phyloP scores from a whole-genome alignment of 2,888 invertebrate species.

The Apeira syringaria region DNA sequence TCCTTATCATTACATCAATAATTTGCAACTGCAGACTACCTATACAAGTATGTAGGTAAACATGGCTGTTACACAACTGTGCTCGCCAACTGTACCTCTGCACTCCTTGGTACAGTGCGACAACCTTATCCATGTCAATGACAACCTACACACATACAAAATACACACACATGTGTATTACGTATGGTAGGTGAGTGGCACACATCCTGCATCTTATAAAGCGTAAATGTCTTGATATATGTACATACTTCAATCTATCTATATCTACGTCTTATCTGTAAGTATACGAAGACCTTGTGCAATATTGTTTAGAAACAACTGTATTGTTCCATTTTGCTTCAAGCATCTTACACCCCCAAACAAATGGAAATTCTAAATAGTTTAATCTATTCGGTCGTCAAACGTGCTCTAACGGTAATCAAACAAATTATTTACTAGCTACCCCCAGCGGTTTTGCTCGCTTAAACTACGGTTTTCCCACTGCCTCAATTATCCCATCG shows the following conservation, averaged over 20 bases:
- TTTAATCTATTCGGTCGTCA: too few species aligned
- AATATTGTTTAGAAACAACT: too few species aligned
- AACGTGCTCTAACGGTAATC: too few species aligned
- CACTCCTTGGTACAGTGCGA: constrained; percentile 65
- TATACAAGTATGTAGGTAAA: constrained; percentile 2
- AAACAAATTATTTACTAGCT: too few species aligned
- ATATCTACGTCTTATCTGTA: constrained; percentile 3
- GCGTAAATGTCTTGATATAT: constrained; percentile 7
- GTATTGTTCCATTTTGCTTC: too few species aligned
- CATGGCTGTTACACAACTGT: constrained; percentile 11
- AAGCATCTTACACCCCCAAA: too few species aligned
- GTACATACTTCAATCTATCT: constrained; percentile 15
- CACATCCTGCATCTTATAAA: constrained; percentile 38
- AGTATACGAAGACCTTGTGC: constrained; percentile 2
- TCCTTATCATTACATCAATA: background rate
- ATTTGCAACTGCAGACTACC: constrained; percentile 2
- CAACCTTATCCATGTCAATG: constrained; percentile 76
- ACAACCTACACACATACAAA: constrained; percentile 45
- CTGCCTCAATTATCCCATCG: too few species aligned
- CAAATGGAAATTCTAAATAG: too few species aligned
- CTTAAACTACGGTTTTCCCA: too few species aligned
- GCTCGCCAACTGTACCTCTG: constrained; percentile 31
- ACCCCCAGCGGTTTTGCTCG: too few species aligned
- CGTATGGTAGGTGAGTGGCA: constrained; percentile 29
- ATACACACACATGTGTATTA: constrained; percentile 21